These are phyloP conservation scores for Huso huso DNA, from an alignment of 2,797 vertebrate species.

Conservation along the genomic window DNA sequence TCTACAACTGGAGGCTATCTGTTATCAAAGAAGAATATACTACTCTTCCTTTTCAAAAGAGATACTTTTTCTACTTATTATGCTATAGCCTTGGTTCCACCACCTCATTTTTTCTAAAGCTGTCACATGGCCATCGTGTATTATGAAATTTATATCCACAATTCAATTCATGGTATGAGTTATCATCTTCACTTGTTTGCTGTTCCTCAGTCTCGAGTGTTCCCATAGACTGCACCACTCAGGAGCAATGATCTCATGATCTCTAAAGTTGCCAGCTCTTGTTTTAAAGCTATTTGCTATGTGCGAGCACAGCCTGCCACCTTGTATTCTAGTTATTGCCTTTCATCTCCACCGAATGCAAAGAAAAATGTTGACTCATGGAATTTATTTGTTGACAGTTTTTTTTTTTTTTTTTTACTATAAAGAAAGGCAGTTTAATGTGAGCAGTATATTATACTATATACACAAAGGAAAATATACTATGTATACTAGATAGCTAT, in stretches of 20 bases:
- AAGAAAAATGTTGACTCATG: constrained; percentile 26
- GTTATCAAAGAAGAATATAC: constrained; percentile 77
- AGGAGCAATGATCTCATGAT: constrained; percentile 30
- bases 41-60: constrained; percentile 14
- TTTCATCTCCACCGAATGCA: constrained; percentile 21
- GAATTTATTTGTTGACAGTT: constrained; percentile 15
- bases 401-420: too few relatives aligned
- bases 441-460: too few relatives aligned
- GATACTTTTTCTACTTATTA: constrained; percentile 30
- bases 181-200: constrained; percentile 47
- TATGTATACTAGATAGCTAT: too few relatives aligned
- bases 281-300: constrained; percentile 34
- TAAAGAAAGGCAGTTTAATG: too few relatives aligned
- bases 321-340: constrained; percentile 23
- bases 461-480: too few relatives aligned
- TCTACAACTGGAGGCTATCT: constrained; percentile 84
- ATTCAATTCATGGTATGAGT: constrained; percentile 74
- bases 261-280: constrained; percentile 38
- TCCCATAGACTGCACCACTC: constrained; percentile 31
- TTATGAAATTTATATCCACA: constrained; percentile 73
- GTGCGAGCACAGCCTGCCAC: constrained; percentile 27
- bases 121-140: constrained; percentile 60
- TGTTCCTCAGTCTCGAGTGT: constrained; percentile 36
- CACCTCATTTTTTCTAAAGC: constrained; percentile 44
- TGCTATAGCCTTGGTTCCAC: constrained; percentile 40